Evolutionary conservation across 2,888 invertebrate genomes (phyloP).

Genomic region (Kryphioiulus occultus): DNA sequence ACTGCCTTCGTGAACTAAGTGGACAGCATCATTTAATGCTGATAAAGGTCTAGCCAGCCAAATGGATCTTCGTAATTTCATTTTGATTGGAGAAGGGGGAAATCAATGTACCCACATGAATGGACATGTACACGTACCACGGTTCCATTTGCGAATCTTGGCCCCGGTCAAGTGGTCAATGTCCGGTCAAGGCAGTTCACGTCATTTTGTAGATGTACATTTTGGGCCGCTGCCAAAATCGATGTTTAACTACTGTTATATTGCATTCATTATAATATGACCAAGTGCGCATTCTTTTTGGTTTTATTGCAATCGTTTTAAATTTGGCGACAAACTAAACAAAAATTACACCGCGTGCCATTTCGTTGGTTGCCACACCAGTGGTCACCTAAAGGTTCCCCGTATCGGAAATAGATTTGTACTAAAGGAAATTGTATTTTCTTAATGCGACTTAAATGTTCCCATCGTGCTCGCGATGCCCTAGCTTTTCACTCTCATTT

Average conservation of each 20-base stretch:
- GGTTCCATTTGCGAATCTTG: neutral
- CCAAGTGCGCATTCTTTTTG: neutral
- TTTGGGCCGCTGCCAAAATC: constrained; percentile 6
- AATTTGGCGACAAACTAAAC: neutral
- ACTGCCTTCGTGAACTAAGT: neutral
- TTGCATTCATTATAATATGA: neutral
- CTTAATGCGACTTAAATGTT: constrained; percentile 27
- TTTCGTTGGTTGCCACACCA: neutral
- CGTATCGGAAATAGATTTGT: neutral
- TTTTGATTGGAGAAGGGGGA: constrained; percentile 1
- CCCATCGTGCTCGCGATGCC: neutral
- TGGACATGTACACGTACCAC: too few species aligned
- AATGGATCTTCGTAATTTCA: neutral
- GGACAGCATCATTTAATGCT: neutral
- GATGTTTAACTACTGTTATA: neutral
- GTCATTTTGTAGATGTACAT: neutral
- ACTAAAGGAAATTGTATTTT: constrained; percentile 22
- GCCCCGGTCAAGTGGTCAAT: constrained; percentile 28
- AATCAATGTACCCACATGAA: neutral
- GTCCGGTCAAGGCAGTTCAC: neutral
- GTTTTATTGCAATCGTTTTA: neutral
- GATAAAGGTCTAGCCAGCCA: neutral
- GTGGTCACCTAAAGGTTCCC: neutral
- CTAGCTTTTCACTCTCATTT: neutral
- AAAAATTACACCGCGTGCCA: neutral